Evolutionary conservation across 2,888 invertebrate genomes (phyloP).

Genomic region (Sthenelais limicola): DNA sequence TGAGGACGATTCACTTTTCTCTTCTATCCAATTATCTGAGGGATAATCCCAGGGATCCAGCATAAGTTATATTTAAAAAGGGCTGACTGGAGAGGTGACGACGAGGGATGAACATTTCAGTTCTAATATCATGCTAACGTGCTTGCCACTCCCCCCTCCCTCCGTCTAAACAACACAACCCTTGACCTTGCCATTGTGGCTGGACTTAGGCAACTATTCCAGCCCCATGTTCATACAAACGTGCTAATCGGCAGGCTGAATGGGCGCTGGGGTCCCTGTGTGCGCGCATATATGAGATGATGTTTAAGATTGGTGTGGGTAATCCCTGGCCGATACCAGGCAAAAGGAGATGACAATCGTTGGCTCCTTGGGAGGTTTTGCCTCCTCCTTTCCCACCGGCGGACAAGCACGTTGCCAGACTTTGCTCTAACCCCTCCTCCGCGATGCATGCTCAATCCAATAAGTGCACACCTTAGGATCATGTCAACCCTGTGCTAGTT

Average conservation of each 20-base stretch:
- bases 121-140: conserved; percentile 31
- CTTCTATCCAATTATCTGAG: conserved; percentile 25
- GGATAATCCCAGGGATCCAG: conserved; percentile 11
- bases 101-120: not conserved
- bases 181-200: conserved; percentile 14
- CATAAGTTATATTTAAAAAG: conserved; percentile 28
- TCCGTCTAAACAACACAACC: conserved; percentile 15
- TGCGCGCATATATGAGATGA: not conserved
- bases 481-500: no score
- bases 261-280: conserved; percentile 5
- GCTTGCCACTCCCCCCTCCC: not conserved
- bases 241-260: conserved; percentile 18
- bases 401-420: no score
- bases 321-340: not conserved
- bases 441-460: no score
- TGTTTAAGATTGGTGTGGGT: not conserved
- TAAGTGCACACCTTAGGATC: no score
- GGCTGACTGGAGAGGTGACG: not conserved
- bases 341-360: not conserved
- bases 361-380: conserved; percentile 24
- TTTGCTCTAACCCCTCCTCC: no score
- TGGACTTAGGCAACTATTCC: conserved; percentile 9
- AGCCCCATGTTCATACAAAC: not conserved
- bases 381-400: no score
- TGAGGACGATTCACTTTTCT: conserved; percentile 20